phyloP scores from a whole-genome alignment of 2,113 vertebrate genomes.

The Festucalex cinctus region DNA sequence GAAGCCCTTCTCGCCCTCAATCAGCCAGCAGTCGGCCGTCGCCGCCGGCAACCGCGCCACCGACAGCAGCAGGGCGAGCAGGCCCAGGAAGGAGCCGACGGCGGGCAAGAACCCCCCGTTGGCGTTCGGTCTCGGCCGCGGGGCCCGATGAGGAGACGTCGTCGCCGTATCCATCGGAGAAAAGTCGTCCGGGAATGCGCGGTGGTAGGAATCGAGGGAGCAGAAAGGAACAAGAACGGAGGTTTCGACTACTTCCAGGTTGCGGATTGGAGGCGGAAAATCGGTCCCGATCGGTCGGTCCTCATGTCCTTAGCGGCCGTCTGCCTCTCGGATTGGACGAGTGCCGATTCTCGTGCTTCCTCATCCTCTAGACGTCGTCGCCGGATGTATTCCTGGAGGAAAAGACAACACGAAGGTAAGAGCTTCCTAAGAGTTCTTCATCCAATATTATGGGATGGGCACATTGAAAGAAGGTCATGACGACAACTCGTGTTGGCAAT shows the following conservation, averaged over 20 bases:
- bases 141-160: slow-evolving; percentile 38
- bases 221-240: background rate
- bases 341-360: slow-evolving; percentile 44
- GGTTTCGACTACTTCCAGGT: slow-evolving; percentile 15
- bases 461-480: too few species aligned
- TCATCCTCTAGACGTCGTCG: slow-evolving; percentile 38
- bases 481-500: too few species aligned
- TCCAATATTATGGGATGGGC: background rate
- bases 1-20: slow-evolving; percentile 97
- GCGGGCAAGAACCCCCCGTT: slow-evolving; percentile 37
- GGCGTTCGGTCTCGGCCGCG: slow-evolving; percentile 29
- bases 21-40: slow-evolving; percentile 93
- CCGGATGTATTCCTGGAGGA: slow-evolving; percentile 43
- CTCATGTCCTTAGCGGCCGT: slow-evolving; percentile 52
- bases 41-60: slow-evolving; percentile 73
- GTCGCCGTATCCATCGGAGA: slow-evolving; percentile 40
- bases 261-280: slow-evolving; percentile 27
- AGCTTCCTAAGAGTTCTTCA: slow-evolving; percentile 15
- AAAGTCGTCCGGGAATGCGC: slow-evolving; percentile 19
- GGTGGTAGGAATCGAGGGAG: slow-evolving; percentile 7
- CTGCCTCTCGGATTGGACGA: slow-evolving; percentile 51
- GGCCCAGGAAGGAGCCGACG: slow-evolving; percentile 71
- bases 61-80: slow-evolving; percentile 75
- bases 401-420: slow-evolving; percentile 6
- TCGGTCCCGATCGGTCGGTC: slow-evolving; percentile 43